phyloP scores from a whole-genome alignment of 2,888 invertebrate genomes.

The Perithous albicinctus region DNA sequence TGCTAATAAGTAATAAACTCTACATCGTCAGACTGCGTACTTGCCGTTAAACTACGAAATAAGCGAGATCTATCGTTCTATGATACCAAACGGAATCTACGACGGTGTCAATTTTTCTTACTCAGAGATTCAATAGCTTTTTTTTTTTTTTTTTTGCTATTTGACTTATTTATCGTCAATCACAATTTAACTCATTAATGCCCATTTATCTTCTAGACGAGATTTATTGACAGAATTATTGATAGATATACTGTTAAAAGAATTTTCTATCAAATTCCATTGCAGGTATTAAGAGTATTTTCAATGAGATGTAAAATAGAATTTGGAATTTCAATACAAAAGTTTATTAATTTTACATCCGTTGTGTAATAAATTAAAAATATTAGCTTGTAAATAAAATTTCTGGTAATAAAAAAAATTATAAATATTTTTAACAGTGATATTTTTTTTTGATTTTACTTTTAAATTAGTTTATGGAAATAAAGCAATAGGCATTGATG shows the following conservation, averaged over 20 bases:
- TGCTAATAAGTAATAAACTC: conserved; percentile 53
- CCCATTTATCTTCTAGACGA: no score
- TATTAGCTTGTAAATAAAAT: no score
- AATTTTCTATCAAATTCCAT: no score
- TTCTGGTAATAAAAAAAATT: no score
- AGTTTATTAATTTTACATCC: no score
- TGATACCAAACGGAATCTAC: conserved; percentile 74
- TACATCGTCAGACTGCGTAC: conserved; percentile 49
- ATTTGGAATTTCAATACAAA: no score
- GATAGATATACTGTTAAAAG: no score
- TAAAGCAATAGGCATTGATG: not conserved
- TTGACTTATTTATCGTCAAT: not conserved
- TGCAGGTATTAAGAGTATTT: no score
- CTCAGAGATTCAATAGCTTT: not conserved
- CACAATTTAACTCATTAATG: not conserved
- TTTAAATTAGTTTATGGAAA: not conserved
- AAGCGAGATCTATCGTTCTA: conserved; percentile 67
- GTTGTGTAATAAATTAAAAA: no score
- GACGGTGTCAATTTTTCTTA: conserved; percentile 67
- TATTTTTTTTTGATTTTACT: not conserved
- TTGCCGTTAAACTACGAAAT: conserved; percentile 71
- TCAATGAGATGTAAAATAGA: no score
- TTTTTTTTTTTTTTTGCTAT: not conserved
- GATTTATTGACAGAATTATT: no score
- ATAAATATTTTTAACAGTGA: no score